Evolutionary conservation across 2,888 invertebrate genomes (phyloP).

Genomic region (Epistrophe eligans): DNA sequence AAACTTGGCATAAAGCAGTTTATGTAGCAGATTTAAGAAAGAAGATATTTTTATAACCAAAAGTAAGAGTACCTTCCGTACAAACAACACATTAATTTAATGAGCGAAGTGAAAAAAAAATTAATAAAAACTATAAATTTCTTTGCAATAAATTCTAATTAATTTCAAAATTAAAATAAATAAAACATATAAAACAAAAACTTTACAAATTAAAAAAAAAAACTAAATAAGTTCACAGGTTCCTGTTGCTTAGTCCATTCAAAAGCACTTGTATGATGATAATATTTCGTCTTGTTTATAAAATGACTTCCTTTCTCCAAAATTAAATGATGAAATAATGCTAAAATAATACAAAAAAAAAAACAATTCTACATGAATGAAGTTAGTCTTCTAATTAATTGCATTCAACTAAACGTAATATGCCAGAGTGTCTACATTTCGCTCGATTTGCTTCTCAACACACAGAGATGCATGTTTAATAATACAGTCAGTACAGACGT

Average conservation of each 20-base stretch:
- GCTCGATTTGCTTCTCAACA: constrained; percentile 10
- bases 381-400: constrained; percentile 10
- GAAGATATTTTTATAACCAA: too few relatives aligned
- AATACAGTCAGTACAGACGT: not conserved
- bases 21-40: too few relatives aligned
- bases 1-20: too few relatives aligned
- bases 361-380: constrained; percentile 9
- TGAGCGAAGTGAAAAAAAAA: too few relatives aligned
- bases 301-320: not conserved
- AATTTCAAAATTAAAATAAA: constrained; percentile 1
- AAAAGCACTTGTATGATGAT: not conserved
- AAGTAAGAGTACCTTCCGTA: too few relatives aligned
- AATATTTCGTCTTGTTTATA: not conserved
- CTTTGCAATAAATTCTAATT: not conserved
- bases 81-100: too few relatives aligned
- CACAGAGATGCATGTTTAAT: constrained; percentile 21
- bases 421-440: constrained; percentile 24
- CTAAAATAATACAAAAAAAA: constrained; percentile 26
- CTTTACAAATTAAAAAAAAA: not conserved
- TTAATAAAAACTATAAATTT: too few relatives aligned
- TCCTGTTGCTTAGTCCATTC: constrained; percentile 36
- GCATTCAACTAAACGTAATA: constrained; percentile 36
- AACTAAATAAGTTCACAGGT: not conserved
- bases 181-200: not conserved
- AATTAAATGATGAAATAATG: constrained; percentile 59